These are phyloP conservation scores for Panthera tigris DNA, from an alignment of 2,113 vertebrate species.

Conservation along the genomic window DNA sequence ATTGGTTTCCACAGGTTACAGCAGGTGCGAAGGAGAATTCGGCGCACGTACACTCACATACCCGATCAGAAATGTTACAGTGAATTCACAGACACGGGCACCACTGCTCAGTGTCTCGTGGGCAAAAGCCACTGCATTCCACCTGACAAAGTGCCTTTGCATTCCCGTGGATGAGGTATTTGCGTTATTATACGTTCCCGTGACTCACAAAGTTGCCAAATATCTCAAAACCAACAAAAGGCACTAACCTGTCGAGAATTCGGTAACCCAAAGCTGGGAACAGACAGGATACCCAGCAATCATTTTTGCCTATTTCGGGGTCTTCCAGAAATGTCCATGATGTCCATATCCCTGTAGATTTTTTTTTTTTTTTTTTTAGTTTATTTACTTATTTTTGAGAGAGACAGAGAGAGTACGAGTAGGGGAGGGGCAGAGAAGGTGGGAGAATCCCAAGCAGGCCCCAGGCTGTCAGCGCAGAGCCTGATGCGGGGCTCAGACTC, in stretches of 20 bases:
- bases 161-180: neutral
- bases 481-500: no score
- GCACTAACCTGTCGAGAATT: neutral
- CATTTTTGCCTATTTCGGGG: neutral
- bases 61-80: neutral
- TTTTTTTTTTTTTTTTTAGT: no score
- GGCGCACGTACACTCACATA: neutral
- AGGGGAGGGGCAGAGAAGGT: no score
- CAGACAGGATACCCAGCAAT: neutral
- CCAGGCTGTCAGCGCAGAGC: no score
- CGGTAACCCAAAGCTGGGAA: neutral
- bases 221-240: neutral
- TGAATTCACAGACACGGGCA: neutral
- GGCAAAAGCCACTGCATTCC: neutral
- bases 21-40: neutral
- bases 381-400: no score
- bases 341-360: neutral
- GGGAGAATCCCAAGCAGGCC: no score
- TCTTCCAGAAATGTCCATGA: neutral
- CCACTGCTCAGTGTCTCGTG: neutral
- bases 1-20: neutral
- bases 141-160: neutral
- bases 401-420: no score
- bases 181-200: neutral
- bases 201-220: neutral